A percentile compares a stretch with the other conserved stretches of the same genome.
These are phyloP conservation scores for Neogale vison DNA, from an alignment of 2,113 vertebrate species.

Conservation along the genomic window DNA sequence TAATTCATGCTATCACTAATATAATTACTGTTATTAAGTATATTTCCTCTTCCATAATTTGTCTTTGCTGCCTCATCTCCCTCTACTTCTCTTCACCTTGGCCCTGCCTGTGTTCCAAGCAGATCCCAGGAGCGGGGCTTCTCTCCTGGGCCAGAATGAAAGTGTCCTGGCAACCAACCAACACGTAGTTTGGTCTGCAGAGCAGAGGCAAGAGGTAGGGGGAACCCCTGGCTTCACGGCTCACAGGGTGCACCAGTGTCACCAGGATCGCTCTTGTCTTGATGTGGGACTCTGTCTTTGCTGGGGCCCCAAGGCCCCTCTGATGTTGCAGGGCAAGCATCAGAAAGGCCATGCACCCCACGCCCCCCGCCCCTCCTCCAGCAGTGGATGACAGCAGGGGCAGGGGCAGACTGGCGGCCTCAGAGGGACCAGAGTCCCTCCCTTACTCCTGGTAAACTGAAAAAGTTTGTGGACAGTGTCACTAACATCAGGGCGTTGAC, in stretches of 20 bases:
- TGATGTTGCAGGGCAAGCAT: background rate
- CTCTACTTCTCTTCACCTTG: background rate
- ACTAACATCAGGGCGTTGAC: background rate
- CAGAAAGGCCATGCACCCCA: background rate
- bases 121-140: background rate
- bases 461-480: background rate
- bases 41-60: conserved; percentile 6
- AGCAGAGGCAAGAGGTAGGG: background rate
- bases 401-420: background rate
- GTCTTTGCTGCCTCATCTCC: background rate
- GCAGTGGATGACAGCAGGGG: background rate
- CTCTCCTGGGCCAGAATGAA: background rate
- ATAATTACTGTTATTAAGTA: conserved; percentile 59
- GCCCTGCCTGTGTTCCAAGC: background rate
- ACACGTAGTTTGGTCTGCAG: background rate
- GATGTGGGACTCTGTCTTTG: background rate
- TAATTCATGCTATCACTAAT: conserved; percentile 63
- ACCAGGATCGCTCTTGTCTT: background rate
- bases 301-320: background rate
- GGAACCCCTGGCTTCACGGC: accelerated
- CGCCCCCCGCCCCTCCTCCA: too few species aligned
- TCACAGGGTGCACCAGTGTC: accelerated
- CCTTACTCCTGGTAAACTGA: background rate
- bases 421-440: background rate
- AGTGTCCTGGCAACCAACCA: background rate